phyloP scores from a whole-genome alignment of 2,888 invertebrate genomes.

The Parnassius smintheus region DNA sequence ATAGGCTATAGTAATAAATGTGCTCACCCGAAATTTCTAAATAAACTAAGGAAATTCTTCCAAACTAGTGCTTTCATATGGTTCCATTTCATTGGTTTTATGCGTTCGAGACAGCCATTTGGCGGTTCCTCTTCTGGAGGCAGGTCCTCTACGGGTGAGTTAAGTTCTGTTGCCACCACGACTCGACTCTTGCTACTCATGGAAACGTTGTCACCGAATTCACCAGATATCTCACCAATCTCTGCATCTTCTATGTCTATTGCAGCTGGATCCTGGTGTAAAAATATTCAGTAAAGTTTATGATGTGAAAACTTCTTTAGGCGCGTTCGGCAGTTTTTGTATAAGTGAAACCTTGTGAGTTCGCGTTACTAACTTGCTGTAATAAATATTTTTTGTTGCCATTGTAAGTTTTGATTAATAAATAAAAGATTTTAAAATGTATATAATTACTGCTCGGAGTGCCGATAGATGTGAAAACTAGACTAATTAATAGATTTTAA shows the following conservation, averaged over 20 bases:
- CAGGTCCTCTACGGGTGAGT: slow-evolving; percentile 78
- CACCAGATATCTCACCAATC: slow-evolving; percentile 90
- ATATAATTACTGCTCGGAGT: too few relatives aligned
- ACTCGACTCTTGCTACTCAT: slow-evolving; percentile 86
- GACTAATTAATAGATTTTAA: too few relatives aligned
- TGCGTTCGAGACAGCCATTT: slow-evolving; percentile 76
- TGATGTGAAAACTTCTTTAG: too few relatives aligned
- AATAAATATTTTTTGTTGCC: too few relatives aligned
- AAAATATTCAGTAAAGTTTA: neutral
- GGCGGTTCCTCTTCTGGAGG: slow-evolving; percentile 86
- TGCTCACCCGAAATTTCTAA: slow-evolving; percentile 89
- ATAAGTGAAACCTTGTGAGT: too few relatives aligned
- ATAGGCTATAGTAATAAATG: too few relatives aligned
- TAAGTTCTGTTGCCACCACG: slow-evolving; percentile 80
- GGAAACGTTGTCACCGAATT: slow-evolving; percentile 92
- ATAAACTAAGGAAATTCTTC: slow-evolving; percentile 94
- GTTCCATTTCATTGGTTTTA: slow-evolving; percentile 84
- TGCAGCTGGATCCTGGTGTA: slow-evolving; percentile 80
- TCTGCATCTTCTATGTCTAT: slow-evolving; percentile 85
- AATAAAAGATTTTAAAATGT: too few relatives aligned
- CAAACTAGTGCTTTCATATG: slow-evolving; percentile 92
- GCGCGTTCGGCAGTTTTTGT: too few relatives aligned
- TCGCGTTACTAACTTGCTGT: too few relatives aligned
- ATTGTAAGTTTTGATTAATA: too few relatives aligned
- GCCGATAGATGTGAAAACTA: too few relatives aligned